Percentiles rank a stretch among this genome's conserved stretches.
Conservation (phyloP, 2,797 vertebrate species). For the Serranus cabrilla region DNA sequence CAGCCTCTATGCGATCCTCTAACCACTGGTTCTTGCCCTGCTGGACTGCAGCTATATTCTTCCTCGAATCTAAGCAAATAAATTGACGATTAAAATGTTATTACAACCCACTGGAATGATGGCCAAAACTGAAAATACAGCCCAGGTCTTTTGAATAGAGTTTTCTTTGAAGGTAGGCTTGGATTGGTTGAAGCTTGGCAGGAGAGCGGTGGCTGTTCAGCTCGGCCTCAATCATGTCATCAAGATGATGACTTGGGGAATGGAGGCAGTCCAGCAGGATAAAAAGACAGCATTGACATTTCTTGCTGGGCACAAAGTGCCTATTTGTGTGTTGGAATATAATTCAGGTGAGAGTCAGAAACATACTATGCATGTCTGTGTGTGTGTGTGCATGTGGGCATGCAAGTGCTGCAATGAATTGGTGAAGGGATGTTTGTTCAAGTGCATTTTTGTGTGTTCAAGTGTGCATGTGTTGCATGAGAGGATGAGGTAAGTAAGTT, state of each 20-base stretch:
- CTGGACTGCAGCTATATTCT: background rate
- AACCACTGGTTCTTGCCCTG: background rate
- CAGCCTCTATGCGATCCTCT: background rate
- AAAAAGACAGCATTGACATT: constrained; percentile 16
- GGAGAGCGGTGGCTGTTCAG: constrained; percentile 11
- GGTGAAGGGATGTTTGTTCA: constrained; percentile 5
- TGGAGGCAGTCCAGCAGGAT: constrained; percentile 31
- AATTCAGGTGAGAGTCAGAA: constrained; percentile 3
- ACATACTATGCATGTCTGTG: constrained; percentile 17
- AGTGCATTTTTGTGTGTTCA: constrained; percentile 39
- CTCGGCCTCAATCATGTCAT: constrained; percentile 28
- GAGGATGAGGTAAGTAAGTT: constrained; percentile 66
- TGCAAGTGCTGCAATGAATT: constrained; percentile 11
- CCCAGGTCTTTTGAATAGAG: background rate
- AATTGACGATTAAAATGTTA: constrained; percentile 1
- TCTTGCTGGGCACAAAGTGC: background rate
- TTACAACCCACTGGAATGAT: background rate
- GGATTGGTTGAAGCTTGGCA: constrained; percentile 12
- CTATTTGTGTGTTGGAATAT: constrained; percentile 2
- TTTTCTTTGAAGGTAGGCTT: constrained; percentile 10
- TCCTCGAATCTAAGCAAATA: background rate
- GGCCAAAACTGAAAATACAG: constrained; percentile 1
- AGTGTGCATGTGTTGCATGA: constrained; percentile 41
- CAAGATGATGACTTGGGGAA: constrained; percentile 19
- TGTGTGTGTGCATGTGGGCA: background rate